Base-by-base conservation (phyloP, 2,113 vertebrate species). In the Malurus cyaneus region DNA sequence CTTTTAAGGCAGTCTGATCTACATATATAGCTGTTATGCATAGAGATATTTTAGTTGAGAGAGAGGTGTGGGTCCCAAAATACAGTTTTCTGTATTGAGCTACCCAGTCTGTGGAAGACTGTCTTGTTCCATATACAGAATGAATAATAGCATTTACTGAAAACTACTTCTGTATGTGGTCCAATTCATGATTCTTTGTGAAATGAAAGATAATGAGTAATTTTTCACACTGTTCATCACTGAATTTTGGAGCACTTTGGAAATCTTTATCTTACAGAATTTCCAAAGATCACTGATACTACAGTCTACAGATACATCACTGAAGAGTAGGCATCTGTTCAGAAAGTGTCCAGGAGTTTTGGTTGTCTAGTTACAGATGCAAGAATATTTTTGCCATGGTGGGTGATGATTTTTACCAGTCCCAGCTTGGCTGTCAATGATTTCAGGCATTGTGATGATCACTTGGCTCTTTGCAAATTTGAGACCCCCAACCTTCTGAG, bases 281-380 rank as follows among this genome's bases (percentile, higher is more conserved):
- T 82, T 31, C 13, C 15, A 36, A 79, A 72, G 16, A 67, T 6
- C n/a, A 49, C 2, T 1, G 9, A 52, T 59, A 46, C 7, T 71
- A 8, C 36, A 24, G 0, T 46, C 11, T 82, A 32, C 15, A 82
- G 25, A 21, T 24, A 18, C 0, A 0, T 18, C 16, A n/a, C 49
- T 87, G 12, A 57, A 62, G 53, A 49, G 17, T 1, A 69, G 31
- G 28, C 18, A 32, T 26, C 69, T 62, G 42, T 59, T 84, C 36
- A 60, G 60, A 60, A 87, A 78, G 52, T 9, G 8, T 86, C 59
- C 18, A 32, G 1, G 6, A 18, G 32, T 59, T 91, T 77, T 70
- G 56, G 4, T 23, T 83, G 1, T 42, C 29, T 54, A 42, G 26
- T 84, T 81, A 47, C 41, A 76, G 18, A 25, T 19, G 36, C 16